Conservation (phyloP, 2,797 vertebrate genomes). For the Pangasius mekongensis region DNA sequence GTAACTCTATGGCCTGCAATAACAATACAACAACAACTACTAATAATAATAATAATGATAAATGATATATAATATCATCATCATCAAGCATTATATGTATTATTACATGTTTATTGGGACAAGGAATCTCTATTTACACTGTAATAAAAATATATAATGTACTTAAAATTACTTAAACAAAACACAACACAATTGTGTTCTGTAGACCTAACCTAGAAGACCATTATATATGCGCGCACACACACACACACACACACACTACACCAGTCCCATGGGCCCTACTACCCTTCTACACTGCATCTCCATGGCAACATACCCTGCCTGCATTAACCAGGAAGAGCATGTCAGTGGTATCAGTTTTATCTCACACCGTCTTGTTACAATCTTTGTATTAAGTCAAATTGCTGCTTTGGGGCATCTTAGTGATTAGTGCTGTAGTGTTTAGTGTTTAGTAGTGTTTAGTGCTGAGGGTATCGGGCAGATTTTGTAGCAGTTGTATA, state of each 20-base stretch:
- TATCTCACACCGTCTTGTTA: constrained; percentile 10
- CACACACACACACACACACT: constrained; percentile 37
- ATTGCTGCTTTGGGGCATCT: not conserved
- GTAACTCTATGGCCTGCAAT: not conserved
- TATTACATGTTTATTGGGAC: too few species aligned
- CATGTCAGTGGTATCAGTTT: constrained; percentile 19
- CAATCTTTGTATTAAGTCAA: not conserved
- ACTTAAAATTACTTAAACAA: not conserved
- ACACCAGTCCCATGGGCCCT: constrained; percentile 55
- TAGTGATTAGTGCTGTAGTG: constrained; percentile 4
- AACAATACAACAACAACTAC: not conserved
- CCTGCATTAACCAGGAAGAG: constrained; percentile 48
- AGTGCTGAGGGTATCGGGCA: not conserved
- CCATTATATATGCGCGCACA: not conserved
- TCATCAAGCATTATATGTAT: not conserved
- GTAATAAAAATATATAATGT: not conserved
- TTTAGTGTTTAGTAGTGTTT: not conserved
- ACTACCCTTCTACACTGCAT: constrained; percentile 50
- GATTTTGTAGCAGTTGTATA: not conserved
- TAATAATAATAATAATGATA: not conserved
- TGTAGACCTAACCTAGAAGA: not conserved
- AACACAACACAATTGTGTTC: constrained; percentile 6
- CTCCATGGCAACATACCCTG: constrained; percentile 61
- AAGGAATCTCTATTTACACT: not conserved
- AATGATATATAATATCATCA: not conserved